Conservation (phyloP, 2,888 invertebrate species). For the Sarcophaga variegata region DNA sequence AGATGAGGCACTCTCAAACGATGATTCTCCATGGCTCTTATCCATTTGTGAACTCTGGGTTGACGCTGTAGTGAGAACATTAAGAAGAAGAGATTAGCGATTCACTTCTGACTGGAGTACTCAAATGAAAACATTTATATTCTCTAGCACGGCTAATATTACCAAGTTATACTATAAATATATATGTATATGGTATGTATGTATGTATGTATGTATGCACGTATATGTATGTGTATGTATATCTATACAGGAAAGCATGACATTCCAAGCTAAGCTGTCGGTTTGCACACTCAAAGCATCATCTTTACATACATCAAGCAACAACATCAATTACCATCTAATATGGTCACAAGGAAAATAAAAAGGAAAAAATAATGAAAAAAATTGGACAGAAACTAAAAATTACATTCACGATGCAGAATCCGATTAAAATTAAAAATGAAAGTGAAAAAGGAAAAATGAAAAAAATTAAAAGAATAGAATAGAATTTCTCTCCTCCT, state of each 20-base stretch:
- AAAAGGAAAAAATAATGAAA: neutral
- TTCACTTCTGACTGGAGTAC: neutral
- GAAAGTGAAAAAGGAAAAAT: neutral
- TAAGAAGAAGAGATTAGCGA: neutral
- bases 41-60: conserved; percentile 83
- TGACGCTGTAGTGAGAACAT: conserved; percentile 74
- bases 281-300: conserved; percentile 72
- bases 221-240: neutral
- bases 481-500: too few species aligned
- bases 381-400: conserved; percentile 2
- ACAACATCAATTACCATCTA: conserved; percentile 80
- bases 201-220: too few species aligned
- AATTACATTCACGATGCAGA: conserved; percentile 51
- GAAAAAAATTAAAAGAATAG: neutral
- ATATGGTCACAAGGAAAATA: conserved; percentile 50
- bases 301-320: conserved; percentile 78
- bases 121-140: neutral
- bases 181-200: too few species aligned
- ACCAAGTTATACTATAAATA: neutral
- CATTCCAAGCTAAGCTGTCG: conserved; percentile 65
- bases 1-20: conserved; percentile 93
- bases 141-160: neutral
- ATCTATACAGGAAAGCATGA: neutral
- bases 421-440: neutral
- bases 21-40: conserved; percentile 88